Evolutionary conservation across 2,797 vertebrate genomes (phyloP).

Genomic region (Sebastes wilsoni): DNA sequence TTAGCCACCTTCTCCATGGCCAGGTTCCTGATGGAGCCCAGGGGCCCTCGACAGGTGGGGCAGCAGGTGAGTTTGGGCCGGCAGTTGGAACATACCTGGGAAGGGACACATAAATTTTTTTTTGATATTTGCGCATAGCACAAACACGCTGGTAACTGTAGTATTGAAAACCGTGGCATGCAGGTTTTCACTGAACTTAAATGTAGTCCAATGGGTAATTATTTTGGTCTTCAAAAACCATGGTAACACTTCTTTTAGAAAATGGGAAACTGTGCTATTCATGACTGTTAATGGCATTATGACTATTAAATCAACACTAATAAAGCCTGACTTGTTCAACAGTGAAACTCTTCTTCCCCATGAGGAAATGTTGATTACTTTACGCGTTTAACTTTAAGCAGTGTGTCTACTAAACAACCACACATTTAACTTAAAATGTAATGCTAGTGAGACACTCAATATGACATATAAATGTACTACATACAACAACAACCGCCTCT

Average conservation of each 20-base stretch:
- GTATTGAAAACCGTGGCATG: neutral
- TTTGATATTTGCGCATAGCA: no score
- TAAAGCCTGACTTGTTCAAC: neutral
- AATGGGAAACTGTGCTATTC: neutral
- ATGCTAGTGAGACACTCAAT: neutral
- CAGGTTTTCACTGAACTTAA: neutral
- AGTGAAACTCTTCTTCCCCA: neutral
- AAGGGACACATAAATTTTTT: neutral
- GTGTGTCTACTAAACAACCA: neutral
- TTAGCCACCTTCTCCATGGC: slow-evolving; percentile 99
- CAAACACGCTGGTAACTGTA: neutral
- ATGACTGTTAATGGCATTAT: neutral
- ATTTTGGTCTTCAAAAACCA: neutral
- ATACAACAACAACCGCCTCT: neutral
- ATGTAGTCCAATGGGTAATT: neutral
- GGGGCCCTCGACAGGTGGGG: slow-evolving; percentile 94
- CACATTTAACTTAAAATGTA: neutral
- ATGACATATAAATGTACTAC: neutral
- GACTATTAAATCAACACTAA: neutral
- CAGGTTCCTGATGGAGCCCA: slow-evolving; percentile 98
- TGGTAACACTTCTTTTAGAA: neutral
- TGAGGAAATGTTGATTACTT: neutral
- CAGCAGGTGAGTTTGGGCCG: slow-evolving; percentile 99
- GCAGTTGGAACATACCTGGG: slow-evolving; percentile 93
- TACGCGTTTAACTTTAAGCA: neutral